Evolutionary conservation across 2,113 vertebrate species (phyloP).

Genomic region (Dipodomys spectabilis): DNA sequence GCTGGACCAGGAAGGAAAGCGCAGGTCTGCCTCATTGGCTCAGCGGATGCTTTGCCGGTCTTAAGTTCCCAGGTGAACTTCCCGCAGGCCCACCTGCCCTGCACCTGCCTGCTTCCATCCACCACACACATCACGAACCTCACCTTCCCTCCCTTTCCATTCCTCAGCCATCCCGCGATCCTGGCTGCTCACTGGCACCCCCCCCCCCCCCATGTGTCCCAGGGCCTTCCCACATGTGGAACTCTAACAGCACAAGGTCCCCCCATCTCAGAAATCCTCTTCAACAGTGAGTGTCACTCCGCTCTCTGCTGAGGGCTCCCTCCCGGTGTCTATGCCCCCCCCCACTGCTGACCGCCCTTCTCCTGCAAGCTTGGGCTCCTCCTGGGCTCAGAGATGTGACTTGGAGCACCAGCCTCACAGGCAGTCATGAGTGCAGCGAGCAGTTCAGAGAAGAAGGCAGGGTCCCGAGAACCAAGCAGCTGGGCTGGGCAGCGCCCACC

Average conservation of each 20-base stretch:
- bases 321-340: neutral
- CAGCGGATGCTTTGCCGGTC: neutral
- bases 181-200: no score
- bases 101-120: neutral
- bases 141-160: no score
- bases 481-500: no score
- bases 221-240: neutral
- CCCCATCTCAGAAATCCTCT: neutral
- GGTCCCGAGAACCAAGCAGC: neutral
- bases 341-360: neutral
- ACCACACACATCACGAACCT: no score
- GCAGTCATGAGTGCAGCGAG: neutral
- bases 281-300: neutral
- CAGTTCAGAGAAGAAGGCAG: no score
- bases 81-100: neutral
- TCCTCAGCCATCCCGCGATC: no score
- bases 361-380: neutral
- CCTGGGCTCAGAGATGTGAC: neutral
- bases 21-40: no score
- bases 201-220: no score
- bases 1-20: neutral
- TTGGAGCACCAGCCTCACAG: neutral
- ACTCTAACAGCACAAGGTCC: neutral
- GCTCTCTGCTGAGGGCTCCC: neutral
- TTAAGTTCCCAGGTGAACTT: neutral